Conservation (phyloP, 2,113 vertebrate genomes). For the Melanerpes aurifrons region DNA sequence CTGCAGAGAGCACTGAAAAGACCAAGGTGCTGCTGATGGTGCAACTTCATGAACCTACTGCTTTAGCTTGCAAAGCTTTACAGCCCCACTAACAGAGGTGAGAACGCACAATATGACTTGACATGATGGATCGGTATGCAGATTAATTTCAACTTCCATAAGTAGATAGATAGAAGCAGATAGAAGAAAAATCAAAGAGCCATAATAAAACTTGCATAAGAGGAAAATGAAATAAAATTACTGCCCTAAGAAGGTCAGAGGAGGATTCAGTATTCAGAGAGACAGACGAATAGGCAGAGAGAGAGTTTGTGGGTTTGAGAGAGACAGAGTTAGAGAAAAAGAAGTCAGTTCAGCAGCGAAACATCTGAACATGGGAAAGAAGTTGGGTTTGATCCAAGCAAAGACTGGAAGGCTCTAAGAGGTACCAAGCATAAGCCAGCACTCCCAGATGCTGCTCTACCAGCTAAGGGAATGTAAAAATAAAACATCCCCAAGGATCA, state of each 20-base stretch:
- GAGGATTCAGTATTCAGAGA: background rate
- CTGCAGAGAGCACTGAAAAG: background rate
- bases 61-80: background rate
- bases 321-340: background rate
- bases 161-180: background rate
- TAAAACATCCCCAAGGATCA: background rate
- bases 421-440: background rate
- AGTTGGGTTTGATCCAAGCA: slow-evolving; percentile 6
- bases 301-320: background rate
- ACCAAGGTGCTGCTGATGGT: background rate
- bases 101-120: background rate
- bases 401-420: background rate
- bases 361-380: background rate
- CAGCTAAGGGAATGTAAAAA: background rate
- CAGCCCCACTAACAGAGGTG: background rate
- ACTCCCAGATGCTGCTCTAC: background rate
- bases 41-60: background rate
- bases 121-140: background rate
- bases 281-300: background rate
- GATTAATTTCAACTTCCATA: background rate
- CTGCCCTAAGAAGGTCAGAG: background rate
- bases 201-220: background rate
- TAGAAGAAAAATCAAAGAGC: background rate
- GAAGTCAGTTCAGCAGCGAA: slow-evolving; percentile 5
- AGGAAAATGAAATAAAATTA: slow-evolving; percentile 27